Conservation (phyloP, 2,797 vertebrate genomes). For the Rhinatrema bivittatum region DNA sequence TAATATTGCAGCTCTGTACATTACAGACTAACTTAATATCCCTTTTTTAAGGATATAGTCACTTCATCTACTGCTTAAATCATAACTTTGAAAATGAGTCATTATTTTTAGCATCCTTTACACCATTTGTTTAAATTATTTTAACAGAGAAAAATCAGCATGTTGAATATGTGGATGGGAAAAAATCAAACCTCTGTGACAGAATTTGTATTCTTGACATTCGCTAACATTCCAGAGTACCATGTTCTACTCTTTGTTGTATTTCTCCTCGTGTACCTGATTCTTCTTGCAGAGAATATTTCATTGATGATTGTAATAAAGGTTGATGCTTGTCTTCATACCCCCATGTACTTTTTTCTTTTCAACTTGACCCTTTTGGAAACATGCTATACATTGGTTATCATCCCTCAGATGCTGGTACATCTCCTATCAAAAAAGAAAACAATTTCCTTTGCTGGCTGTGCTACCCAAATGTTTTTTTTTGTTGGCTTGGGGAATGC, state of each 20-base stretch:
- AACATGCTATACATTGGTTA: slow-evolving; percentile 12
- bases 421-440: slow-evolving; percentile 12
- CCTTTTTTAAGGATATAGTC: too few species aligned
- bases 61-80: too few species aligned
- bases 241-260: neutral
- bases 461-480: neutral
- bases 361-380: slow-evolving; percentile 27
- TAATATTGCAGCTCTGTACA: too few species aligned
- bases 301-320: neutral
- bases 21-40: too few species aligned
- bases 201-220: slow-evolving; percentile 2
- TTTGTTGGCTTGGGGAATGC: neutral
- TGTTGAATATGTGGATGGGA: neutral
- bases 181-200: neutral
- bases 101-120: too few species aligned
- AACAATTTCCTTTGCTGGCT: slow-evolving; percentile 14
- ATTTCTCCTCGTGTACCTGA: neutral
- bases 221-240: neutral
- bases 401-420: slow-evolving; percentile 21
- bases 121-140: too few species aligned
- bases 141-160: too few species aligned
- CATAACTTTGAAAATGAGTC: too few species aligned
- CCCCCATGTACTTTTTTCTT: slow-evolving; percentile 34
- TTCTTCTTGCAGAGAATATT: neutral
- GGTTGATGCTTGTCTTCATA: neutral